Evolutionary conservation across 2,113 vertebrate species (phyloP), one percentile per base, ranked within the genome.

Genomic region (Campylomormyrus tamandua): DNA sequence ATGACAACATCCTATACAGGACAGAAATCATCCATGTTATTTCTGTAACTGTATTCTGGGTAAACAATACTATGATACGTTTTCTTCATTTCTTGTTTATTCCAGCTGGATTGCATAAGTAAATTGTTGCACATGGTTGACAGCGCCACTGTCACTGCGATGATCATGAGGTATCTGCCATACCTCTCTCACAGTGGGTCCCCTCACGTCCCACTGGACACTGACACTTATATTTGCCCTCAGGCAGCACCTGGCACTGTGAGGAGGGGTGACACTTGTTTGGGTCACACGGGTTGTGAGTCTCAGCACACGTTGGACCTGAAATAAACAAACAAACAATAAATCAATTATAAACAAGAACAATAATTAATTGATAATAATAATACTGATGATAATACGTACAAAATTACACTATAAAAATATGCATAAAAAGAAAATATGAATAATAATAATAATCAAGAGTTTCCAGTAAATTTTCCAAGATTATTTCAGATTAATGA

Each of bases 201-300:
- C 98, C 98, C 83, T 97, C 96, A 0, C 96, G 97, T 19, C 98
- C 98, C 96, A 95, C 95, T 90, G 98, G 98, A n/a, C 98, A 99
- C 90, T 98, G 96, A 1, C 98, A 99, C 88, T 97, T 94, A 92
- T 96, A 96, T 0, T 96, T 96, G 2, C 97, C 96, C 86, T 96
- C 96, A 0, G 98, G 97, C 91, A 97, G 95, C 53, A 96, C 96
- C 87, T 94, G 96, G 94, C 98, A 99, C 58, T 96, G 96, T 53
- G 98, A 97, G 0, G 95, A 96, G 0, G 93, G 83, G 0, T 98
- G 97, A 94, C 98, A 99, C 46, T 95, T 97, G n/a, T 95, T 96
- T 0, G 98, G 97, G 89, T 97, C 95, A 2, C 98, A 99, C 0
- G 98, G 98, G 84, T 97, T 96, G 83, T 95, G 95, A 92, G 97